phyloP scores from a whole-genome alignment of 2,888 invertebrate species.

The Ephialtes manifestator region DNA sequence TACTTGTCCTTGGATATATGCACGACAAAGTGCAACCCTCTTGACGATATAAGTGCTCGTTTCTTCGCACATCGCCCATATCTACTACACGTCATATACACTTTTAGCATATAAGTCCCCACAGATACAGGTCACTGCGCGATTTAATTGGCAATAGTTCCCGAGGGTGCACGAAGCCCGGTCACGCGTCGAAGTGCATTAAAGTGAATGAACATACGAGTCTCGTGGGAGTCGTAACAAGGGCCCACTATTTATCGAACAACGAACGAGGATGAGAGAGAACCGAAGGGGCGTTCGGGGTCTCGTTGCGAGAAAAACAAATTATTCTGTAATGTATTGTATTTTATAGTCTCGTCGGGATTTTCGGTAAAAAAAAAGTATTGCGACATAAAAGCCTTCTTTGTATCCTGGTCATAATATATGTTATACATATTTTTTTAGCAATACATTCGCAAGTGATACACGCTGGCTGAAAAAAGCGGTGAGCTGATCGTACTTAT shows the following conservation, averaged over 20 bases:
- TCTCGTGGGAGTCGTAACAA: constrained; percentile 71
- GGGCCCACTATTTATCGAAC: constrained; percentile 75
- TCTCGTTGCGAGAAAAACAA: constrained; percentile 45
- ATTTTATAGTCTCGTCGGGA: constrained; percentile 23
- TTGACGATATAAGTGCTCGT: neutral
- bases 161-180: constrained; percentile 57
- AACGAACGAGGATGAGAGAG: constrained; percentile 33
- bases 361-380: neutral
- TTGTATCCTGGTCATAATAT: neutral
- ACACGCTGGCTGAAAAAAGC: neutral
- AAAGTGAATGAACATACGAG: constrained; percentile 78
- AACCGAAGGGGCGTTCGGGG: constrained; percentile 50
- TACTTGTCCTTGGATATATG: neutral
- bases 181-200: constrained; percentile 71
- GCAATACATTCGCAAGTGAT: neutral
- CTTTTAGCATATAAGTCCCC: constrained; percentile 41
- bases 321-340: constrained; percentile 36
- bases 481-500: neutral
- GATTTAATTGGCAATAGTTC: constrained; percentile 78
- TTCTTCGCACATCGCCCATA: neutral
- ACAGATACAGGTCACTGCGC: constrained; percentile 55
- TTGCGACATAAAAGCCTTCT: neutral
- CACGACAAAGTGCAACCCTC: neutral
- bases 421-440: neutral
- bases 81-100: neutral